Base-by-base conservation (phyloP, 2,797 vertebrate genomes). In the Protosalanx chinensis region DNA sequence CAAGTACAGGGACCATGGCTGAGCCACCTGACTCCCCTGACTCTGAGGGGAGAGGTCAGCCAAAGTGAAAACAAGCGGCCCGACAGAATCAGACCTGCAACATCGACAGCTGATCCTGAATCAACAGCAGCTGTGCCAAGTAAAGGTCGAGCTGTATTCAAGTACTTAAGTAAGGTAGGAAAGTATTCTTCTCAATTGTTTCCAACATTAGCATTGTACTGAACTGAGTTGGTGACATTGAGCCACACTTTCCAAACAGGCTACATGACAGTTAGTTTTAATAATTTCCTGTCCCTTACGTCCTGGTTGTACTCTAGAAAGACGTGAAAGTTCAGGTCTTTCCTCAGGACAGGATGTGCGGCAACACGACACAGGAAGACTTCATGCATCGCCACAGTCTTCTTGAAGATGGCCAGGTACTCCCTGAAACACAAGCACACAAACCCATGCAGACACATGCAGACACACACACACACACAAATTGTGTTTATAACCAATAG, bases 281-380 rank as follows among this genome's bases (percentile, higher is more conserved):
- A n/a, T 8, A 7, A n/a, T n/a, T 56, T 56, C 16, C 15, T 56
- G 8, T 27, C 23, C 90, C 88, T 93, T 87, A 99, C 96, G 74
- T 99, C 97, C 87, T 99, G 97, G 91, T 98, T 97, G 93, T 99
- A 99, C 87, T 99, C 97, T 91, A 99, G 91, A 90, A 99, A 99
- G 70, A 99, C 96, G 72, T 99, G 97, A 84, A 99, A 98, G 92
- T 99, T 99, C 87, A 98, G 91, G 91, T 99, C 97, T 88, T 97
- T 98, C 85, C 97, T 94, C 84, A 99, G 93, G 87, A 98, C 94
- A 33, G 97, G 97, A 88, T 99, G 97, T 53, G 97, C 97, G 49
- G 97, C 96, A 74, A 99, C 96, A 0, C 96, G 96, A 85, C 97
- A 99, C 72, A 99, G 90, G 86, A 98, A 99, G 20, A 99, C 97